Evolutionary conservation across 2,888 invertebrate genomes (phyloP).

Genomic region (Andrena minutula): DNA sequence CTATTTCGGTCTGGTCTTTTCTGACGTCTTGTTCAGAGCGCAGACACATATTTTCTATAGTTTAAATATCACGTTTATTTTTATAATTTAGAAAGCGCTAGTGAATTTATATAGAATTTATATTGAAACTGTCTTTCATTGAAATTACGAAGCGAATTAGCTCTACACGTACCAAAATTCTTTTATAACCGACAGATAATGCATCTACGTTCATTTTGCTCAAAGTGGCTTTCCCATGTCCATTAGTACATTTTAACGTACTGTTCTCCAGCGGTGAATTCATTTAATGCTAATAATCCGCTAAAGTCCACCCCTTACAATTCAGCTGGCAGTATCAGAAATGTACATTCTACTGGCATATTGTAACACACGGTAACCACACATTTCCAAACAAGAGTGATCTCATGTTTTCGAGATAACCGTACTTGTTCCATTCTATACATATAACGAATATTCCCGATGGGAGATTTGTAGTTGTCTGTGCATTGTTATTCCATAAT

Average conservation of each 20-base stretch:
- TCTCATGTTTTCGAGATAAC: constrained; percentile 6
- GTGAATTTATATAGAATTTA: background rate
- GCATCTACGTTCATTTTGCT: constrained; percentile 44
- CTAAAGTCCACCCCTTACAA: constrained; percentile 53
- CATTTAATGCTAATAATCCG: constrained; percentile 67
- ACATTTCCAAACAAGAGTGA: background rate
- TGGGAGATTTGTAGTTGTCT: background rate
- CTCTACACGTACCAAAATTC: constrained; percentile 45
- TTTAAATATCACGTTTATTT: too few relatives aligned
- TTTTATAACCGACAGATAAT: constrained; percentile 57
- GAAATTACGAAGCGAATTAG: constrained; percentile 33
- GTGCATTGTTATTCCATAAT: background rate
- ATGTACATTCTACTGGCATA: background rate
- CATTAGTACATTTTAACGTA: constrained; percentile 63
- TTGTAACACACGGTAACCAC: background rate
- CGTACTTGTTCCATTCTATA: background rate
- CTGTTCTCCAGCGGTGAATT: constrained; percentile 52
- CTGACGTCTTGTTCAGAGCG: too few relatives aligned
- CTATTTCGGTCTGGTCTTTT: too few relatives aligned
- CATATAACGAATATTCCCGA: background rate
- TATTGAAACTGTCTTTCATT: constrained; percentile 22
- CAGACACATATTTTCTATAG: too few relatives aligned
- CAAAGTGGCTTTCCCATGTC: constrained; percentile 42
- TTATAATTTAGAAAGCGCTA: too few relatives aligned
- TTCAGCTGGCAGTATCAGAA: constrained; percentile 6